A percentile compares a stretch with the other conserved stretches of the same genome.
phyloP scores from a whole-genome alignment of 2,113 vertebrate genomes.

The Apteryx owenii region DNA sequence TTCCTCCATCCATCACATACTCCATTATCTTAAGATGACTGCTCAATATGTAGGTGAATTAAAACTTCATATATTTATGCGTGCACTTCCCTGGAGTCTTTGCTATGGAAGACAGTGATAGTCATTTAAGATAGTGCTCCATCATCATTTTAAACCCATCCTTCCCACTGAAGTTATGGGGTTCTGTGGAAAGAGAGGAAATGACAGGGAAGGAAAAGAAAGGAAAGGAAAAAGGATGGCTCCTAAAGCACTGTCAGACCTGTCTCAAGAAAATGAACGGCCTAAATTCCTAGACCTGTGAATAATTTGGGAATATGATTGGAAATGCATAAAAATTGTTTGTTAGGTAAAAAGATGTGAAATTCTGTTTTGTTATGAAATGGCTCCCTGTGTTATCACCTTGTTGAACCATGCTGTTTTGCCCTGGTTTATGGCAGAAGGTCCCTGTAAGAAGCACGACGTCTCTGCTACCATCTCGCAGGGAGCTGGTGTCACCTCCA shows the following conservation, averaged over 20 bases:
- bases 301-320: background rate
- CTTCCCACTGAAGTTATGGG: background rate
- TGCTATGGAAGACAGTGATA: background rate
- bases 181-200: background rate
- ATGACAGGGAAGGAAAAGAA: background rate
- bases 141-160: background rate
- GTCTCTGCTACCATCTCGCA: background rate
- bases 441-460: background rate
- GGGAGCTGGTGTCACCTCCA: rapidly evolving
- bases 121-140: background rate
- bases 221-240: background rate
- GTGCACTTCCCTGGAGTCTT: background rate
- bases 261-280: background rate
- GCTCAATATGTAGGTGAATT: background rate
- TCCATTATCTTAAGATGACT: background rate
- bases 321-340: background rate
- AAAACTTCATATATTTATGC: background rate
- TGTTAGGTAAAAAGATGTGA: background rate
- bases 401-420: background rate
- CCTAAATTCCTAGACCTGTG: background rate
- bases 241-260: background rate
- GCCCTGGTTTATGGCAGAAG: background rate
- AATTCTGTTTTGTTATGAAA: background rate
- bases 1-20: background rate
- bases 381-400: background rate